phyloP scores from a whole-genome alignment of 2,113 vertebrate species.

The Nibea coibor region DNA sequence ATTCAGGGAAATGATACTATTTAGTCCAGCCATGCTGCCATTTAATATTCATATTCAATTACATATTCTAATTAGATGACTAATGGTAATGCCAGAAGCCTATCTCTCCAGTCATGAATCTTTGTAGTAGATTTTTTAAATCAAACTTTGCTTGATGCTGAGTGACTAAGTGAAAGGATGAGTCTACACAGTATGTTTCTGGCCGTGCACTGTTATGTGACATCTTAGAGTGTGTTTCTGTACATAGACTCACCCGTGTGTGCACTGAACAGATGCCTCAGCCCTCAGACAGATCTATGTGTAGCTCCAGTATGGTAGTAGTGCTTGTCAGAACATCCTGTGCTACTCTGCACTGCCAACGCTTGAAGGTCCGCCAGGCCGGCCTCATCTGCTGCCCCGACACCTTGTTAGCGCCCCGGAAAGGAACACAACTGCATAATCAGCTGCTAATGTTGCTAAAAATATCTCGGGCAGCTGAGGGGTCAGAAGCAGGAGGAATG shows the following conservation, averaged over 20 bases:
- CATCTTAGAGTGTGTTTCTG: constrained; percentile 4
- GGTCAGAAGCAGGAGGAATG: constrained; percentile 50
- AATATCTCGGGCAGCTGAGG: constrained; percentile 54
- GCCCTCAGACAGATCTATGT: constrained; percentile 30
- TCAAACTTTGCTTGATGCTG: not conserved
- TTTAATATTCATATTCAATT: constrained; percentile 64
- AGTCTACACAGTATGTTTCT: not conserved
- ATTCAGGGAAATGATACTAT: constrained; percentile 37
- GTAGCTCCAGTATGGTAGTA: constrained; percentile 19
- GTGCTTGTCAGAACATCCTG: constrained; percentile 54
- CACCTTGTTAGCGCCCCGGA: constrained; percentile 66
- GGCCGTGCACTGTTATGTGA: not conserved
- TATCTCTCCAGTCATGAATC: constrained; percentile 12
- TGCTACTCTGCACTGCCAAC: constrained; percentile 47
- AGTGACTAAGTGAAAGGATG: not conserved
- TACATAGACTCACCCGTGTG: constrained; percentile 28
- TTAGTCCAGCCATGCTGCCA: constrained; percentile 31
- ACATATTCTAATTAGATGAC: constrained; percentile 53
- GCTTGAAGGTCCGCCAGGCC: constrained; percentile 59
- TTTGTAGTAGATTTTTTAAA: not conserved
- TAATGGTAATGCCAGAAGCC: constrained; percentile 19
- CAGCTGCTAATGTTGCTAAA: constrained; percentile 66
- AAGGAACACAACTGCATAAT: constrained; percentile 62
- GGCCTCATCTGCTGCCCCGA: constrained; percentile 62
- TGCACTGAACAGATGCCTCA: constrained; percentile 54